Conservation (phyloP, 2,797 vertebrate genomes). For the Hippopotamyrus pictus region DNA sequence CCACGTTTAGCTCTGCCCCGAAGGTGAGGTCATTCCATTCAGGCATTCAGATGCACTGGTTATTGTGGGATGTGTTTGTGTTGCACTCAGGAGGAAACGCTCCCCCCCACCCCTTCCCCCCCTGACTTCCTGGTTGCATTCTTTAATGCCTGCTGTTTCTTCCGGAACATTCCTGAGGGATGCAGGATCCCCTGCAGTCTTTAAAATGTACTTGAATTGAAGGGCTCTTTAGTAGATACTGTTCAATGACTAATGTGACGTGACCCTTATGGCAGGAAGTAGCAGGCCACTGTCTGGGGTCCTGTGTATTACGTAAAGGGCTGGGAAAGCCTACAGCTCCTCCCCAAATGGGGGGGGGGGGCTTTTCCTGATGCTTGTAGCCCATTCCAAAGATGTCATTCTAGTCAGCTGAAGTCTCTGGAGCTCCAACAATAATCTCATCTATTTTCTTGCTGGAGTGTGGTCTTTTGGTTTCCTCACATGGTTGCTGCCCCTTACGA, state of each 20-base stretch:
- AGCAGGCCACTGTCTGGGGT: not conserved
- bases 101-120: not conserved
- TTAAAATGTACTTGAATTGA: not conserved
- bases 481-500: not conserved
- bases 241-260: not conserved
- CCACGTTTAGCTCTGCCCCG: not conserved
- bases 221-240: not conserved
- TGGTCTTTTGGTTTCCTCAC: not conserved
- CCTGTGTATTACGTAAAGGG: not conserved
- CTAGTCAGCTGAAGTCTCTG: not conserved
- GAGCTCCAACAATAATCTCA: not conserved
- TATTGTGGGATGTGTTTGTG: constrained; percentile 14
- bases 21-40: not conserved
- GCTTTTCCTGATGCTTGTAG: not conserved
- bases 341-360: not conserved
- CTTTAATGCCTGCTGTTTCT: constrained; percentile 18
- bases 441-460: not conserved
- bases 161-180: constrained; percentile 12
- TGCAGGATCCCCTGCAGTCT: not conserved
- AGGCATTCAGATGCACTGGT: not conserved
- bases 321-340: not conserved
- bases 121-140: not conserved
- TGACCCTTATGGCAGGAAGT: not conserved
- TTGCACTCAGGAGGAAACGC: constrained; percentile 11
- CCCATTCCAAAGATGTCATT: not conserved